A percentile compares a stretch with the other conserved stretches of the same genome.
These are phyloP conservation scores for Megaceryle maxima DNA, from an alignment of 2,113 vertebrate genomes.

Conservation along the genomic window DNA sequence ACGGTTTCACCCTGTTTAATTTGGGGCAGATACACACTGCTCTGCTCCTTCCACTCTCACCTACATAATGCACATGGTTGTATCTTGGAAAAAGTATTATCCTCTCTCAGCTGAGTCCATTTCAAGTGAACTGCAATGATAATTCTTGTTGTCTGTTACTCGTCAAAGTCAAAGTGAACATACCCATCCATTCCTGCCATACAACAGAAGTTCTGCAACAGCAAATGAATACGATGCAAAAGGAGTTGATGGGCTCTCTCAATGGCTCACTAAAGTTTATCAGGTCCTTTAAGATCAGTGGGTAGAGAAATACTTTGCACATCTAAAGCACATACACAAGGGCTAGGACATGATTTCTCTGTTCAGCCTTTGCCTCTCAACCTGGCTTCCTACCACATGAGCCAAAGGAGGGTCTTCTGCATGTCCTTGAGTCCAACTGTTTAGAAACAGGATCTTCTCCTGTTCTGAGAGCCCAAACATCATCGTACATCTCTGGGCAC, in stretches of 20 bases:
- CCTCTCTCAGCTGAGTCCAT: neutral
- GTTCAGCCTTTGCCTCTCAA: neutral
- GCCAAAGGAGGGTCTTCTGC: neutral
- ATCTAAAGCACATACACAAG: neutral
- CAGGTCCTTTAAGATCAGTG: neutral
- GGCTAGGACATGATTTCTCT: neutral
- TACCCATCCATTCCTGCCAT: neutral
- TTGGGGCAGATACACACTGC: accelerated
- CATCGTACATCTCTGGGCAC: neutral
- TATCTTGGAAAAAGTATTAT: neutral
- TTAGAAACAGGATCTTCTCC: neutral
- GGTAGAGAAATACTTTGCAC: neutral
- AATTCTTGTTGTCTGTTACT: neutral
- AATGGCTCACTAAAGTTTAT: neutral
- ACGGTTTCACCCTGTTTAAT: neutral
- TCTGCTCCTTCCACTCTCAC: neutral
- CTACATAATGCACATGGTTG: neutral
- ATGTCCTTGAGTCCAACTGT: neutral
- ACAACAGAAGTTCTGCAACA: neutral
- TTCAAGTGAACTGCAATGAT: neutral
- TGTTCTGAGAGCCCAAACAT: neutral
- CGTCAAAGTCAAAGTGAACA: neutral
- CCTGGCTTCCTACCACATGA: neutral
- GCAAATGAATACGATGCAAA: neutral
- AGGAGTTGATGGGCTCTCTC: neutral